Percentiles rank a stretch among this genome's conserved stretches.
These are phyloP conservation scores for Meleagris gallopavo DNA, from an alignment of 2,113 vertebrate genomes.

Conservation along the genomic window DNA sequence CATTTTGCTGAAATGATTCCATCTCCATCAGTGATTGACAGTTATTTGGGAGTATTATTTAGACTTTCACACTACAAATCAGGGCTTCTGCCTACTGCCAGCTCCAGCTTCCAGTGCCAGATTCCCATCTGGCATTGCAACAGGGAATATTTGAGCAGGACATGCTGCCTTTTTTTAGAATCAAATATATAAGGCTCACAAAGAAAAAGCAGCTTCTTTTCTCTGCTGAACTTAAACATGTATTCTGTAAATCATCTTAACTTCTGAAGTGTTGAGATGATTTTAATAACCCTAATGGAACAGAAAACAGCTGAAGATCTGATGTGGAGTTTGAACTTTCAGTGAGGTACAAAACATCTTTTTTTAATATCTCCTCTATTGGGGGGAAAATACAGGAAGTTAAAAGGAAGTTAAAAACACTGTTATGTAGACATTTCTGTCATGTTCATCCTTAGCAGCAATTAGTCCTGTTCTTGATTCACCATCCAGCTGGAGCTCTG, in stretches of 20 bases:
- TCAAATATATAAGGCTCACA: constrained; percentile 51
- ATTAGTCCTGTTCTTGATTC: not conserved
- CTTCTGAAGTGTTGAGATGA: constrained; percentile 38
- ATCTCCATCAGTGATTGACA: constrained; percentile 48
- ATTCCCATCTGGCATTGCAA: constrained; percentile 45
- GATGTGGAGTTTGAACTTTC: not conserved
- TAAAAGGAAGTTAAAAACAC: not conserved
- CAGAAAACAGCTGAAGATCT: constrained; percentile 33
- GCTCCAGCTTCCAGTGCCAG: constrained; percentile 39
- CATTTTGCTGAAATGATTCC: constrained; percentile 41
- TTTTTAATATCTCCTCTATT: not conserved
- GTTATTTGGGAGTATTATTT: constrained; percentile 43
- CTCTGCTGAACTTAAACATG: constrained; percentile 31
- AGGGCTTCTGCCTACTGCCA: constrained; percentile 32
- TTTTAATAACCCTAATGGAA: constrained; percentile 55
- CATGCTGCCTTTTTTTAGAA: constrained; percentile 46
- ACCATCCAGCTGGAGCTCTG: not conserved
- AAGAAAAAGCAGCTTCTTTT: constrained; percentile 50
- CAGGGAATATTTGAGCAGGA: constrained; percentile 17
- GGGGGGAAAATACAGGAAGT: not conserved
- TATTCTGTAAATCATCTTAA: constrained; percentile 43
- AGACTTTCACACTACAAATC: constrained; percentile 53
- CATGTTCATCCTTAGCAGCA: not conserved
- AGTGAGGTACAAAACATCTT: not conserved
- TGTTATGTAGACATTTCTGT: not conserved